Base-by-base conservation (phyloP, 2,113 vertebrate genomes). In the Glaucomys volans region DNA sequence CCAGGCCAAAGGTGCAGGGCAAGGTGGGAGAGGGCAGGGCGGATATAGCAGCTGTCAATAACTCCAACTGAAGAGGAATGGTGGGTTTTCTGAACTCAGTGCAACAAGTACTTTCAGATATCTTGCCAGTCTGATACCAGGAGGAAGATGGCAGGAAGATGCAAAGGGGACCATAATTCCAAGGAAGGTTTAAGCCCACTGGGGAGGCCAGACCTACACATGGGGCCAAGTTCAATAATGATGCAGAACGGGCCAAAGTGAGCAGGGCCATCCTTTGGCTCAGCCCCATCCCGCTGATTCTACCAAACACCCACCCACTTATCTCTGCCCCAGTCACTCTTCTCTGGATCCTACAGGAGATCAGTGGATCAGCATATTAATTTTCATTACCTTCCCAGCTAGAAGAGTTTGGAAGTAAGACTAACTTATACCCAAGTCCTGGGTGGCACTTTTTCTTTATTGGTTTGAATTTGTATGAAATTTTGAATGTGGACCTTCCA, bases 1-100 rank as follows among this genome's bases (percentile, higher is more conserved):
- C 44, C 1, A 26, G 89, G 87, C 91, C 91, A 95, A 74, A 96
- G 91, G 89, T 95, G 18, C 1, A 0, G 22, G 35, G 62, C n/a
- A 87, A 96, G 77, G 50, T 95, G 26, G 22, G 54, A 87, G 30
- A 97, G 92, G 47, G 26, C 62, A 79, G 30, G 62, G 76, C 35
- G 37, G 40, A 94, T 12, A 0, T 40, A 28, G 87, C 0, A 3
- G 80, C 80, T 82, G 81, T 74, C 81, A 88, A 66, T 74, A 72
- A 92, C 47, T 66, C 54, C 32, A 87, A 84, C 84, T 62, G 52
- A 44, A 86, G 66, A 54, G 42, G 16, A 57, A 84, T 67, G 44
- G 74, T 12, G n/a, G 28, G 24, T 9, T 90, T 83, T 69, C 83
- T 74, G 80, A 93, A 66, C 59, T 82, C 67, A 26, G 3, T 1